Conservation (phyloP, 2,888 invertebrate genomes). For the Euzetes globulus region DNA sequence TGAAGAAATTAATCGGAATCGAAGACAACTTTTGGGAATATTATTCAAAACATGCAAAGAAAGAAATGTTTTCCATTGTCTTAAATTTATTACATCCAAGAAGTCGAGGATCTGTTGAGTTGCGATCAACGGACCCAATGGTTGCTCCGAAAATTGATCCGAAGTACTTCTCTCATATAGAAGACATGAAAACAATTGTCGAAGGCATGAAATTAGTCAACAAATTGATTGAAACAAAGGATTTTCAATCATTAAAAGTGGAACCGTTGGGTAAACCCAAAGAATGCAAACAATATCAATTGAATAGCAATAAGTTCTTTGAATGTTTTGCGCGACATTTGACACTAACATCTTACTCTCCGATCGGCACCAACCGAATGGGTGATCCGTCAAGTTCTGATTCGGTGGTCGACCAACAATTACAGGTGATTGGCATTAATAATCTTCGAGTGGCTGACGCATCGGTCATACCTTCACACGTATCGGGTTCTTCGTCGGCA, state of each 20-base stretch:
- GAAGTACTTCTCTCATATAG: not conserved
- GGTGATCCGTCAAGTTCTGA: not conserved
- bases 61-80: not conserved
- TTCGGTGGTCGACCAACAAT: not conserved
- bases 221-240: not conserved
- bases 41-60: not conserved
- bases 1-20: not conserved
- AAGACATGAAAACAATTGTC: not conserved
- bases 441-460: constrained; percentile 17
- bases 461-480: not conserved
- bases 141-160: not conserved
- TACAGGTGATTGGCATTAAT: not conserved
- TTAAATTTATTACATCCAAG: constrained; percentile 2
- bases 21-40: not conserved
- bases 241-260: not conserved
- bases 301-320: not conserved
- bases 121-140: not conserved
- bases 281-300: not conserved
- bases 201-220: not conserved
- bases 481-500: not conserved
- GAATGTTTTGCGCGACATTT: constrained; percentile 1
- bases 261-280: not conserved
- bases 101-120: not conserved
- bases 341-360: not conserved
- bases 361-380: constrained; percentile 1